A percentile compares a stretch with the other conserved stretches of the same genome.
Evolutionary conservation across 35 echinoderm and acorn worm genomes (phyloP).

Genomic region (Heliocidaris erythrogramma): DNA sequence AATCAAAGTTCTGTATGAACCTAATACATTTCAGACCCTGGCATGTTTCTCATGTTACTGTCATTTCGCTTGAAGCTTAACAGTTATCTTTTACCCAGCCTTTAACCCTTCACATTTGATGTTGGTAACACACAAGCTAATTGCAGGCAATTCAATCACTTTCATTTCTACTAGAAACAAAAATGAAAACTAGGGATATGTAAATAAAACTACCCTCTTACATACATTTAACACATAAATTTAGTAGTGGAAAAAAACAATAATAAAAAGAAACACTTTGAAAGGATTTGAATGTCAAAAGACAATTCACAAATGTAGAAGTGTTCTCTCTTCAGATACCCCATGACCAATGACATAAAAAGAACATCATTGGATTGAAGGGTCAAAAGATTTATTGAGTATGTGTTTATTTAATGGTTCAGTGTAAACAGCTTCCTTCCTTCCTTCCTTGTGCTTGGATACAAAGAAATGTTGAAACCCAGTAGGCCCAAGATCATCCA

Average conservation of each 20-base stretch:
- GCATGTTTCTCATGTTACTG: neutral
- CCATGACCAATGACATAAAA: neutral
- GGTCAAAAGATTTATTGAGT: neutral
- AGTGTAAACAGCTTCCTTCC: neutral
- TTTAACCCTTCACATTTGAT: neutral
- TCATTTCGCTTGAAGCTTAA: neutral
- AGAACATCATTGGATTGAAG: neutral
- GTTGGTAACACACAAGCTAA: neutral
- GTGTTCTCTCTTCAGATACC: neutral
- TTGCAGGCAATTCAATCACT: too few relatives aligned
- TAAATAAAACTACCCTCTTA: too few relatives aligned
- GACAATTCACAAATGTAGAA: neutral
- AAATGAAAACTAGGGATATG: too few relatives aligned
- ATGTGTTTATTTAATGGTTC: neutral
- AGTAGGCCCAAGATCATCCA: neutral
- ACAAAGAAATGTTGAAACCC: slow-evolving; percentile 10
- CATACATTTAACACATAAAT: too few relatives aligned
- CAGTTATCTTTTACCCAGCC: neutral
- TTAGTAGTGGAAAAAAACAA: too few relatives aligned
- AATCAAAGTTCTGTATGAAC: neutral
- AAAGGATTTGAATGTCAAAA: too few relatives aligned
- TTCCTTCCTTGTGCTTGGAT: neutral
- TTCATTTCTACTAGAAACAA: too few relatives aligned
- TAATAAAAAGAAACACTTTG: too few relatives aligned
- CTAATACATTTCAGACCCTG: neutral